Evolutionary conservation across 2,797 vertebrate genomes (phyloP).

Genomic region (Acestrorhynchus altus): DNA sequence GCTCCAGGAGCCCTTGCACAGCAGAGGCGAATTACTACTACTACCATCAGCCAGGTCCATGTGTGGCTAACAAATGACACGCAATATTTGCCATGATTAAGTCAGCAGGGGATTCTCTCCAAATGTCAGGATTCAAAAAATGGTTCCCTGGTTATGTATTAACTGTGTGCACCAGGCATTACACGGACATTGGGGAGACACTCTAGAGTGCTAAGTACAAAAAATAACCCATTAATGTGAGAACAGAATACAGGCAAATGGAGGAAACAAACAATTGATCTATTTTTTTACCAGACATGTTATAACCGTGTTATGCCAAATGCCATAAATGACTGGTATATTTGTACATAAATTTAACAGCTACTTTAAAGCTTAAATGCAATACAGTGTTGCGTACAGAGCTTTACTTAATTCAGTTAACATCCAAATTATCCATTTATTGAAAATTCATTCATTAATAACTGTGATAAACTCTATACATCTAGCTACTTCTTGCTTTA

Average conservation of each 20-base stretch:
- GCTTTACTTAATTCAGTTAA: background rate
- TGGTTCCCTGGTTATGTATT: constrained; percentile 58
- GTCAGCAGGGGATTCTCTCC: constrained; percentile 80
- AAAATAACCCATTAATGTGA: constrained; percentile 20
- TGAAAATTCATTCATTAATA: background rate
- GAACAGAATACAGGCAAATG: background rate
- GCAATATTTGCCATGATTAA: constrained; percentile 82
- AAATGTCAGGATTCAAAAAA: constrained; percentile 81
- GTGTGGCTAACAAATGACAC: constrained; percentile 81
- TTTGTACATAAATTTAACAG: background rate
- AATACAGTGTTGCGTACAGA: background rate
- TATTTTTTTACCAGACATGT: background rate
- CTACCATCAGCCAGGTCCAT: constrained; percentile 79
- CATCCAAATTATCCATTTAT: background rate
- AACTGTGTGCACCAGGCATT: constrained; percentile 42
- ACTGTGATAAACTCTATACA: background rate
- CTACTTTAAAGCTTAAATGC: background rate
- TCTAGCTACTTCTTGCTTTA: background rate
- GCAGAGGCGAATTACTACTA: constrained; percentile 82
- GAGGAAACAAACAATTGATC: background rate
- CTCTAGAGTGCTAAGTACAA: constrained; percentile 22
- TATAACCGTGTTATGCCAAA: too few species aligned
- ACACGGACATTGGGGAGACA: constrained; percentile 37
- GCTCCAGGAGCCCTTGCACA: constrained; percentile 75
- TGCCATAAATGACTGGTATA: too few species aligned